Conservation (phyloP, 2,113 vertebrate species). For the Seriola aureovittata region DNA sequence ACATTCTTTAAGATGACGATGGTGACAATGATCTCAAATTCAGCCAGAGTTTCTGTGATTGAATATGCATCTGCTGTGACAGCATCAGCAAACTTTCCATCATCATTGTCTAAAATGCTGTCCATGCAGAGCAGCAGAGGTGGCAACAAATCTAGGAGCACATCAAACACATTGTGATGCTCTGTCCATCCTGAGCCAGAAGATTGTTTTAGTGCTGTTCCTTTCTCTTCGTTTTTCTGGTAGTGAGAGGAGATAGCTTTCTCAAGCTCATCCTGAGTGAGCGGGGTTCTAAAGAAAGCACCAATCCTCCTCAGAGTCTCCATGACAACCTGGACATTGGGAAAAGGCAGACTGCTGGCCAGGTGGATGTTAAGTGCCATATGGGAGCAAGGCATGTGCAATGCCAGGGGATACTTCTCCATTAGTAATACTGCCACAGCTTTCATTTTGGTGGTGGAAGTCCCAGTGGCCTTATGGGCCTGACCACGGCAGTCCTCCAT, state of each 20-base stretch:
- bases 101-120: slow-evolving; percentile 80
- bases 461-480: slow-evolving; percentile 90
- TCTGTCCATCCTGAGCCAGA: slow-evolving; percentile 87
- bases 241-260: slow-evolving; percentile 84
- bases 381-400: slow-evolving; percentile 89
- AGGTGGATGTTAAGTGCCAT: slow-evolving; percentile 92
- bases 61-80: slow-evolving; percentile 81
- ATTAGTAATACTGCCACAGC: slow-evolving; percentile 88
- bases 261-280: slow-evolving; percentile 84
- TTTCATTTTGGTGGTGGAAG: slow-evolving; percentile 92
- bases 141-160: slow-evolving; percentile 89
- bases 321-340: slow-evolving; percentile 87
- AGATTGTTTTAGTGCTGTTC: slow-evolving; percentile 82
- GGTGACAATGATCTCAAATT: slow-evolving; percentile 92
- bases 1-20: slow-evolving; percentile 91
- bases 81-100: slow-evolving; percentile 78
- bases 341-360: slow-evolving; percentile 89
- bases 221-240: slow-evolving; percentile 87
- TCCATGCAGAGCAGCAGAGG: slow-evolving; percentile 90
- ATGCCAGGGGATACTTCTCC: slow-evolving; percentile 91
- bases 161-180: slow-evolving; percentile 89
- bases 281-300: slow-evolving; percentile 84
- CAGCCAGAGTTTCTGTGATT: slow-evolving; percentile 87
- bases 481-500: slow-evolving; percentile 95
- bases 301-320: slow-evolving; percentile 89